These are phyloP conservation scores for Odontothrips loti DNA, from an alignment of 2,888 invertebrate species.

Conservation along the genomic window DNA sequence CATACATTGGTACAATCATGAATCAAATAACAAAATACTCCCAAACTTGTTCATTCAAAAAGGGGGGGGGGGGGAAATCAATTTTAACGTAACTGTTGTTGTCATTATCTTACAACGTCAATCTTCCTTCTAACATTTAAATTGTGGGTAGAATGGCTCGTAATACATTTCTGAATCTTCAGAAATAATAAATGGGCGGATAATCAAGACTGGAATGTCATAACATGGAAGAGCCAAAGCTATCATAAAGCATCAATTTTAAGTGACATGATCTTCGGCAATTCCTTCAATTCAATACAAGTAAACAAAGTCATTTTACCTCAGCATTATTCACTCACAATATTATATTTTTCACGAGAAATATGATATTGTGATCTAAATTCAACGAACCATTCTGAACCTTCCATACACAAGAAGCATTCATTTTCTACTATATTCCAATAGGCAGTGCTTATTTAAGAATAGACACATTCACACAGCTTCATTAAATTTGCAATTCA, in stretches of 20 bases:
- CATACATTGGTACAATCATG: not conserved
- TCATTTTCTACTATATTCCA: not conserved
- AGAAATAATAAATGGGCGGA: not conserved
- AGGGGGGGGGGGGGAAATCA: not conserved
- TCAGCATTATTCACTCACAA: not conserved
- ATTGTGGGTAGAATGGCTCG: not conserved
- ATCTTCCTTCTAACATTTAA: not conserved
- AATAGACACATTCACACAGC: not conserved
- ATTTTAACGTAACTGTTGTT: not conserved
- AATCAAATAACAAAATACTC: not conserved
- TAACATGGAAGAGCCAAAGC: not conserved
- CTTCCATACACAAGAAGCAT: not conserved
- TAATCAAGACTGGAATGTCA: not conserved
- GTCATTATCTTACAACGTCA: not conserved
- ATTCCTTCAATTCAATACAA: not conserved
- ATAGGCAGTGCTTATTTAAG: conserved; percentile 7
- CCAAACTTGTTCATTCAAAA: not conserved
- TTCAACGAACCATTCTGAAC: not conserved
- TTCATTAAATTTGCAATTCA: not conserved
- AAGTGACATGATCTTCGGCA: not conserved
- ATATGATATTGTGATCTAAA: not conserved
- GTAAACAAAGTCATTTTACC: not conserved
- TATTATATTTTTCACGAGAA: not conserved
- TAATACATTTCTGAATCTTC: not conserved
- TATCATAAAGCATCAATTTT: not conserved